Conservation (phyloP, 2,888 invertebrate genomes). For the Melinopterus prodromus region DNA sequence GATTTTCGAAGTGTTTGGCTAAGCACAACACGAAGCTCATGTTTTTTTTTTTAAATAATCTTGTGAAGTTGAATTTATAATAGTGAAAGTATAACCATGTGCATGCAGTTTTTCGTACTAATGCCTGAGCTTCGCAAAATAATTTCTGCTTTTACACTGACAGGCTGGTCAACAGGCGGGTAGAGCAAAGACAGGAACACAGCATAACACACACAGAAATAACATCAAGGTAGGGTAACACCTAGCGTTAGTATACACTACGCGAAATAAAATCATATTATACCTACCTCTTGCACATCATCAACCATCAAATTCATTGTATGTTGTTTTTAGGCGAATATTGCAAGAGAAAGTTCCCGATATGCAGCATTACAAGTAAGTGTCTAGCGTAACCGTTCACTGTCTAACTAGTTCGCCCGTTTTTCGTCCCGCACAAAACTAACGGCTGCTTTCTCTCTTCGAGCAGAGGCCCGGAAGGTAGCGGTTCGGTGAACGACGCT, state of each 20-base stretch:
- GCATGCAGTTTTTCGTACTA: constrained; percentile 5
- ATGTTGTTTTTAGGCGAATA: constrained; percentile 66
- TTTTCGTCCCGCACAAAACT: not conserved
- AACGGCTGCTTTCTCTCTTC: constrained; percentile 14
- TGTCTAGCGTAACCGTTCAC: constrained; percentile 38
- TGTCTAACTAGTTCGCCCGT: not conserved
- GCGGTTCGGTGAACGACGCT: constrained; percentile 48
- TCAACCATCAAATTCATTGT: constrained; percentile 39
- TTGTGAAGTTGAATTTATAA: not conserved
- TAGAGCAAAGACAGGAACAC: constrained; percentile 73
- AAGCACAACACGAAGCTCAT: not conserved
- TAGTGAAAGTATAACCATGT: not conserved
- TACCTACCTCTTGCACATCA: constrained; percentile 15
- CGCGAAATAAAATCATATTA: constrained; percentile 17
- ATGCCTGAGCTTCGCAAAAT: constrained; percentile 39
- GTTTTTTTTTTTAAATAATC: not conserved
- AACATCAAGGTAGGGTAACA: constrained; percentile 66
- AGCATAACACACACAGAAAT: constrained; percentile 73
- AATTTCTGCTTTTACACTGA: constrained; percentile 45
- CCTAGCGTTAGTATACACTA: constrained; percentile 20
- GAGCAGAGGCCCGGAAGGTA: constrained; percentile 44
- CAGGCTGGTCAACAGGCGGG: constrained; percentile 74
- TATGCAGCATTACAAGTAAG: constrained; percentile 74
- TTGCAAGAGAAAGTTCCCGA: constrained; percentile 70
- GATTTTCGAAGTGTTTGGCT: not conserved